These are phyloP conservation scores for Galbula dea DNA, from an alignment of 2,113 vertebrate species.

Conservation along the genomic window DNA sequence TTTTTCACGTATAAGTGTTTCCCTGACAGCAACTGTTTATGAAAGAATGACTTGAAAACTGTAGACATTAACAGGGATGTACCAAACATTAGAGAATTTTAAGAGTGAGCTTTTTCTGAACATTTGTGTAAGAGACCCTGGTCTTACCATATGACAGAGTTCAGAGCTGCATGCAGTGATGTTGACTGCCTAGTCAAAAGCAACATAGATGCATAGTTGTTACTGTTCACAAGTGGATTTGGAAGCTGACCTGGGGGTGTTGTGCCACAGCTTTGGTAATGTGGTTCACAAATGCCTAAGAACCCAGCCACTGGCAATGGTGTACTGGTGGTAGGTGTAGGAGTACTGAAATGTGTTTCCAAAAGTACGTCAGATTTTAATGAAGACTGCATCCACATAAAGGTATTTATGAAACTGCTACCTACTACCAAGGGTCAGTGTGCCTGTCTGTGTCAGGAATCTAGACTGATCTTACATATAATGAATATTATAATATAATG, in stretches of 20 bases:
- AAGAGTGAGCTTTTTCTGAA: not conserved
- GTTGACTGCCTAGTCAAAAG: not conserved
- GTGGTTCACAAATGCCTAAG: not conserved
- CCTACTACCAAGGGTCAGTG: not conserved
- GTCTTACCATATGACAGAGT: not conserved
- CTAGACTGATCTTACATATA: not conserved
- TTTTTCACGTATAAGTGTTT: not conserved
- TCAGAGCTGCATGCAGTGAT: rapidly evolving
- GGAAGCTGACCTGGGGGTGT: not conserved
- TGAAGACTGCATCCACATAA: not conserved
- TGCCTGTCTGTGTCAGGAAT: not conserved
- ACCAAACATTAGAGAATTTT: not conserved
- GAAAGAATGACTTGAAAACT: not conserved
- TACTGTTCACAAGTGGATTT: rapidly evolving
- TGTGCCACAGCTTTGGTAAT: not conserved
- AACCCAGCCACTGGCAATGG: rapidly evolving
- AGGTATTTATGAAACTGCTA: not conserved
- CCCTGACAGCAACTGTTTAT: not conserved
- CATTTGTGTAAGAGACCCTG: not conserved
- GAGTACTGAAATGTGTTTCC: rapidly evolving
- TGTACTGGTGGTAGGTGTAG: not conserved
- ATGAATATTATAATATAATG: not conserved
- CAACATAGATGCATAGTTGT: rapidly evolving
- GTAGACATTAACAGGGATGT: not conserved
- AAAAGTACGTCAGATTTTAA: not conserved